Base-by-base conservation (phyloP, 2,113 vertebrate species). In the Coregonus clupeaformis region DNA sequence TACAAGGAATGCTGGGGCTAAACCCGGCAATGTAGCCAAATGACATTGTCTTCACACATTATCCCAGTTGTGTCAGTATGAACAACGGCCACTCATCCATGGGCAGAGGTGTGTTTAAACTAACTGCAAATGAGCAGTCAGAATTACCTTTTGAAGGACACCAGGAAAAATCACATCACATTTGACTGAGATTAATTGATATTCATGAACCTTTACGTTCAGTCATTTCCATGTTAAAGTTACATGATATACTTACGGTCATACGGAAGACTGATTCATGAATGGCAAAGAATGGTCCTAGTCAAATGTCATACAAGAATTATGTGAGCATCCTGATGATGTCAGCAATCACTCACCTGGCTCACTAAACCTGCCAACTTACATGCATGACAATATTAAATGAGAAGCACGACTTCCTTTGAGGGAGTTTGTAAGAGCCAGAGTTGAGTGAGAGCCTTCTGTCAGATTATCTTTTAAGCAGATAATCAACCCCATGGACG, bases 11-110 rank as follows among this genome's bases (percentile, higher is more conserved):
- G 86, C 81, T 42, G 85, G 85, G 88, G 82, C 84, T 82, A 82
- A 86, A 87, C 89, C 88, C 87, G 84, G 74, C 86, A 87, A 86
- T 82, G 87, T 85, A 90, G 86, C 90, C 85, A 76, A 90, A 89
- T 85, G 72, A 84, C 85, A 62, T 78, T 89, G 89, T 89, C 77
- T 81, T 85, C 85, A 86, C 36, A 77, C 78, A 75, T 69, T 62
- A 82, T 87, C 82, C 82, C 72, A 83, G 89, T 90, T 88, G 88
- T 90, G 89, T 91, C 79, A 42, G 83, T 87, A 82, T 86, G 80
- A 60, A 22, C 57, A 60, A 60, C 3, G 7, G 57, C 18, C 49
- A 52, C 49, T 16, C 49, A 1, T 52, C 49, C 49, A 52, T 52
- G 49, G 16, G 16, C 49, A 52, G 36, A 42, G 49, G 16, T 52